These are phyloP conservation scores for Iguana delicatissima DNA, from an alignment of 2,797 vertebrate species.

Conservation along the genomic window DNA sequence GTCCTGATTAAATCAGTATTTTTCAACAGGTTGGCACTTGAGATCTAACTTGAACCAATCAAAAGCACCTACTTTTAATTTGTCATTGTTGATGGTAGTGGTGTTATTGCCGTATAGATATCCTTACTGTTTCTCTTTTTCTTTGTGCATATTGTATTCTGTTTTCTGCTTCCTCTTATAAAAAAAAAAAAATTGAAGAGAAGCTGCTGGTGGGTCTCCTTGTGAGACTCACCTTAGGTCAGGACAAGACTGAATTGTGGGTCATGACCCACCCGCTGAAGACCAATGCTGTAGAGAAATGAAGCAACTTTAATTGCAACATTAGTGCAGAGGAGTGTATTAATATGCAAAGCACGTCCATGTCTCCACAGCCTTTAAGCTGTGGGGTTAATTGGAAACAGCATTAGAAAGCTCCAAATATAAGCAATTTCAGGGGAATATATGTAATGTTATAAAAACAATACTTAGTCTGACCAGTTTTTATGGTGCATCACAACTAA, in stretches of 20 bases:
- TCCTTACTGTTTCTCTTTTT: background rate
- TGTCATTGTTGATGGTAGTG: background rate
- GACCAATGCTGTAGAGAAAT: conserved; percentile 9
- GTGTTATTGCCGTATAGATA: too few species aligned
- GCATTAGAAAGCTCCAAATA: conserved; percentile 62
- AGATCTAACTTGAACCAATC: background rate
- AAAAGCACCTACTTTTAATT: background rate
- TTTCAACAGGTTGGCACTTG: background rate
- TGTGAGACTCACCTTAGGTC: background rate
- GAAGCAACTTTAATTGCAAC: conserved; percentile 34
- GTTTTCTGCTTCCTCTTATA: background rate
- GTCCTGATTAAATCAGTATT: background rate
- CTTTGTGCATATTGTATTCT: background rate
- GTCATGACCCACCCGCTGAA: background rate
- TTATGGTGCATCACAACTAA: conserved; percentile 30
- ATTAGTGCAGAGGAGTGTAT: conserved; percentile 39
- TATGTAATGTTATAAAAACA: conserved; percentile 49
- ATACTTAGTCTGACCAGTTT: conserved; percentile 45
- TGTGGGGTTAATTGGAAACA: conserved; percentile 62
- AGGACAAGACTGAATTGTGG: background rate
- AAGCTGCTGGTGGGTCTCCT: background rate
- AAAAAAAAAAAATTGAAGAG: background rate
- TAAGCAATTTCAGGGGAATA: conserved; percentile 65
- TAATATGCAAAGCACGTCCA: conserved; percentile 63
- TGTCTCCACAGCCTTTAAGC: conserved; percentile 56